These are phyloP conservation scores for Araneus ventricosus DNA, from an alignment of 1,140 invertebrate genomes.

Conservation along the genomic window DNA sequence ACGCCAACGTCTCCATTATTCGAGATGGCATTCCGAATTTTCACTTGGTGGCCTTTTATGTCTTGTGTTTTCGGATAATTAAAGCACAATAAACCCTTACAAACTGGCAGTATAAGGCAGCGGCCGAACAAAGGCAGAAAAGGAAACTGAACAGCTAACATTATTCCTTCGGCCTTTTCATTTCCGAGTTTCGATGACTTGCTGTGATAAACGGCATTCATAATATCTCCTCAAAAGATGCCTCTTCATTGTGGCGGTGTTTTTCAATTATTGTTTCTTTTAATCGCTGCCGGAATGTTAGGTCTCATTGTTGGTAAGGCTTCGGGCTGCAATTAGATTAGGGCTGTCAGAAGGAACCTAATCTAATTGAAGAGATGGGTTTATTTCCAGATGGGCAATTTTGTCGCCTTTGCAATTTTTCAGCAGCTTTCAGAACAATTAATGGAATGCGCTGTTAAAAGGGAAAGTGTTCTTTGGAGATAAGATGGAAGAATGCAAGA, in stretches of 20 bases:
- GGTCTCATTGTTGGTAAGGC: conserved; percentile 1
- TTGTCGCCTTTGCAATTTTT: conserved; percentile 12
- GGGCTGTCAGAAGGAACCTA: neutral
- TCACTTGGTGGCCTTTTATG: conserved; percentile 54
- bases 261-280: conserved; percentile 8
- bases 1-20: conserved; percentile 55
- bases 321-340: neutral
- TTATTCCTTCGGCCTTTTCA: neutral
- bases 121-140: conserved; percentile 31
- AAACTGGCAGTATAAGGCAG: neutral
- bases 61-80: conserved; percentile 57
- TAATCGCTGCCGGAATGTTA: neutral
- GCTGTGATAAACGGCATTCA: conserved; percentile 48
- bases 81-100: conserved; percentile 66
- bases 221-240: conserved; percentile 36
- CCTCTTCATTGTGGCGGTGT: conserved; percentile 2
- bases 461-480: conserved; percentile 14
- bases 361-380: conserved; percentile 27
- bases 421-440: neutral
- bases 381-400: neutral
- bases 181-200: conserved; percentile 47
- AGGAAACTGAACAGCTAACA: neutral
- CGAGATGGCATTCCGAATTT: conserved; percentile 47
- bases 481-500: neutral
- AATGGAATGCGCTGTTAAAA: neutral